Conservation (phyloP, 1,140 invertebrate genomes). For the Sarcophaga peregrina region DNA sequence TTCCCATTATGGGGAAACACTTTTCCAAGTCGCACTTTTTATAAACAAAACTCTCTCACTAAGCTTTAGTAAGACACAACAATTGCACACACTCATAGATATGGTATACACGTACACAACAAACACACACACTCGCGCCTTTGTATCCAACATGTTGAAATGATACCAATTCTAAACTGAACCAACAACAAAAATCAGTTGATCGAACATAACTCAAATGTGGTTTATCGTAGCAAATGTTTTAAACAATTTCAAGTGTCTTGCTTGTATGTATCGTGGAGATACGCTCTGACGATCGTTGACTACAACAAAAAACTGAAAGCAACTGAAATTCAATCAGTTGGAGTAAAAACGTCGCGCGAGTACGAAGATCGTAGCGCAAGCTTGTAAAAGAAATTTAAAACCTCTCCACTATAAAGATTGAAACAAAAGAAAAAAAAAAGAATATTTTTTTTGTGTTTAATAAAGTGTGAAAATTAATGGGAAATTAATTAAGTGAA, state of each 20-base stretch:
- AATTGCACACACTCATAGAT: background rate
- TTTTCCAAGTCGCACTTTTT: no score
- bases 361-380: conserved; percentile 17
- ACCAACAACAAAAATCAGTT: no score
- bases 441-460: background rate
- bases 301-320: background rate
- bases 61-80: background rate
- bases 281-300: conserved; percentile 25
- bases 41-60: no score
- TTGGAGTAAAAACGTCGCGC: conserved; percentile 23
- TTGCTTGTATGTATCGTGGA: background rate
- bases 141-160: background rate
- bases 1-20: no score
- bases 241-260: no score
- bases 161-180: background rate
- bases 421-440: background rate
- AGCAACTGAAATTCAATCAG: background rate
- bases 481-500: background rate
- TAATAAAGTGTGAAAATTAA: background rate
- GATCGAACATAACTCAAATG: no score
- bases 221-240: no score
- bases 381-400: background rate
- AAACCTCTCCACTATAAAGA: background rate
- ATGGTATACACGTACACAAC: background rate
- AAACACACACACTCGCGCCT: background rate